phyloP scores from a whole-genome alignment of 2,888 invertebrate species.

The Spatulosminthurus flaviceps region DNA sequence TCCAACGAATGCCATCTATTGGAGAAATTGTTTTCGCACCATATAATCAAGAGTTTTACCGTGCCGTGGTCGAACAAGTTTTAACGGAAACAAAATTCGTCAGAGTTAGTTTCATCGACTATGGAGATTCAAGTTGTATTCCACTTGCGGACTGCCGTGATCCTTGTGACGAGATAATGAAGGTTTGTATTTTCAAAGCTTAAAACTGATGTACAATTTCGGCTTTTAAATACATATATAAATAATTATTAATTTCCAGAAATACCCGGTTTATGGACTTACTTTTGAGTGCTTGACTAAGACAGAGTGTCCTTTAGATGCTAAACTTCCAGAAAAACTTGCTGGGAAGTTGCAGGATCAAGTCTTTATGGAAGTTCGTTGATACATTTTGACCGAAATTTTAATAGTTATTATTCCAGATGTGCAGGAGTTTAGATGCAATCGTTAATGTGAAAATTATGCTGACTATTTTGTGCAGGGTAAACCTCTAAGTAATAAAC shows the following conservation, averaged over 20 bases:
- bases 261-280: not conserved
- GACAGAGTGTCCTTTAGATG: not conserved
- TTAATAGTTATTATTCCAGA: too few species aligned
- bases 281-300: not conserved
- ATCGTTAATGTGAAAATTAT: too few species aligned
- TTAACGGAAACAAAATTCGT: not conserved
- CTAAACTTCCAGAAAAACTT: not conserved
- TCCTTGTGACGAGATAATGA: slow-evolving; percentile 47
- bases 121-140: slow-evolving; percentile 46
- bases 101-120: slow-evolving; percentile 53
- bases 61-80: slow-evolving; percentile 46
- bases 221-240: too few species aligned
- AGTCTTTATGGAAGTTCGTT: not conserved
- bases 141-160: slow-evolving; percentile 39
- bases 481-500: too few species aligned
- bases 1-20: slow-evolving; percentile 40
- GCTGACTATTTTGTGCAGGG: too few species aligned
- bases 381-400: too few species aligned
- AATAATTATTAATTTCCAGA: not conserved
- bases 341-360: not conserved
- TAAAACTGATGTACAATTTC: too few species aligned
- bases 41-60: slow-evolving; percentile 50
- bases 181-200: slow-evolving; percentile 36
- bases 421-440: too few species aligned
- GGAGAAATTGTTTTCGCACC: slow-evolving; percentile 54